Base-by-base conservation (phyloP, 1,140 invertebrate species). In the Camponotus floridanus region DNA sequence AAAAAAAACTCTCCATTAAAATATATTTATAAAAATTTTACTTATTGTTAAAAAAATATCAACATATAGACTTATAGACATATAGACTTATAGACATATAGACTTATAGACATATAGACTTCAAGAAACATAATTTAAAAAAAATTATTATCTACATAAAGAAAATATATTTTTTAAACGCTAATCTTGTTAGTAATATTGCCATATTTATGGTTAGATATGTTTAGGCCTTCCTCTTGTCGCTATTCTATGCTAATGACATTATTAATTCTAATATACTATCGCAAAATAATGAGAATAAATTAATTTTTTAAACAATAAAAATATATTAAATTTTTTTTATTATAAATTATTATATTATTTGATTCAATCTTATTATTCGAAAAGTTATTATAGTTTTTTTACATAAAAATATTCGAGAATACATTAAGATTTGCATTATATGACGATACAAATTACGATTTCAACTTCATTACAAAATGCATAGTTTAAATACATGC, bases 401-500 rank as follows among this genome's bases (percentile, higher is more conserved):
- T 71, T n/a, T 57, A 31, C 42, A 59, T 18, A 51, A 26, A 55
- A 45, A 45, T 13, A 81, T 73, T 21, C 0, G 2, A 33, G 26
- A 45, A 21, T 15, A 7, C 15, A 21, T 31, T 36, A n/a, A 70
- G 8, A 18, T 39, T 11, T 13, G 39, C 31, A 33, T 61, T 8
- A 4, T 31, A 39, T n/a, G 2, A 33, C 18, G 26, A 57, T 80
- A 70, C 55, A 74, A 74, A 83, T 83, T 83, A 33, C 13, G 7
- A 74, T 83, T 83, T 36, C 68, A 36, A 83, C 31, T 45, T 39
- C 18, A 33, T 57, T 74, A 36, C 8, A 61, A 18, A 8, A 1
- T 48, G 39, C 42, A 62, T 36, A 62, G 61, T n/a, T 65, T 65
- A 76, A 84, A 86, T 80, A 83, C 61, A 76, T 70, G 62, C 57